Base-by-base conservation (phyloP, 2,888 invertebrate species). In the Chromoteleia sp. region DNA sequence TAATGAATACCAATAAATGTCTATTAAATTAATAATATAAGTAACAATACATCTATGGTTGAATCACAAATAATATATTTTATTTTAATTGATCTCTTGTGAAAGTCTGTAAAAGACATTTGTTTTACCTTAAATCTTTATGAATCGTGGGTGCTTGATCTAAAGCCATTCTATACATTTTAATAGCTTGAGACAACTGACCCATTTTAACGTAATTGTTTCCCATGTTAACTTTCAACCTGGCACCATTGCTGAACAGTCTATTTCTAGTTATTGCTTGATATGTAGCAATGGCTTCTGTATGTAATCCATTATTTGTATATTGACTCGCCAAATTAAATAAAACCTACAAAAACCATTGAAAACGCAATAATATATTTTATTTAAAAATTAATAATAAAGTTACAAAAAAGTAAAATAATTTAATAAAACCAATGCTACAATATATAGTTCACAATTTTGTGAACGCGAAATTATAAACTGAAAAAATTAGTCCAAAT, bases 131-230 rank as follows among this genome's bases (percentile, higher is more conserved):
- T 87, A 98, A 93, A 92, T 97, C 97, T 91, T 98, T 98, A 89
- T 98, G 97, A 65, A 96, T 97, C 39, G 97, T 97, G 0, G 98
- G 98, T 2, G 96, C 96, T 92, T 99, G 99, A 92, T 99, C 99
- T 83, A 99, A 93, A 0, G 99, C 99, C 99, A 99, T 99, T 86
- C 99, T 94, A 90, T 98, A 99, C 93, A 98, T 95, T 93, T 99
- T 99, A 74, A 99, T 95, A 0, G 99, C 99, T 92, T 98, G 98
- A 10, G 96, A 95, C 89, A 96, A 98, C 88, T 97, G 95, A 84
- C 97, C 98, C 94, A 98, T 97, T 92, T 97, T 97, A 88, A 97
- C 97, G 92, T 98, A 98, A 87, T 99, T 98, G 90, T 99, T 99
- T 0, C 99, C 99, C 96, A 99, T 99, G 91, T 99, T 99, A 0